A percentile compares a stretch with the other conserved stretches of the same genome.
phyloP scores from a whole-genome alignment of 2,888 invertebrate genomes.

The Nipponacmea schrenckii region DNA sequence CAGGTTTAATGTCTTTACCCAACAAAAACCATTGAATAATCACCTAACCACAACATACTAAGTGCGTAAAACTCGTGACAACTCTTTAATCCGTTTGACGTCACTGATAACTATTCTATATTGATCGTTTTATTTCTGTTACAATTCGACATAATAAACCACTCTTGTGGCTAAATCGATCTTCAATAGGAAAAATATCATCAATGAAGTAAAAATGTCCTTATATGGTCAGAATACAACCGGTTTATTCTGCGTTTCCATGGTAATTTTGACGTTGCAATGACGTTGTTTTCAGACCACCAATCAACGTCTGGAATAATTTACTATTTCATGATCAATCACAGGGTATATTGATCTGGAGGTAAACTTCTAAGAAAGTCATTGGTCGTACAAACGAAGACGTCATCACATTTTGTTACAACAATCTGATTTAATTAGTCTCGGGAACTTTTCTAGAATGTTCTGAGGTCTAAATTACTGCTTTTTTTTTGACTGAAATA shows the following conservation, averaged over 20 bases:
- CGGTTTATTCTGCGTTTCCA: neutral
- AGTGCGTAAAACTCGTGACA: slow-evolving; percentile 4
- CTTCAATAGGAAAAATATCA: neutral
- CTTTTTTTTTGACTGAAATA: too few relatives aligned
- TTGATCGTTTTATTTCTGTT: slow-evolving; percentile 3
- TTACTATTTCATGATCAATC: too few relatives aligned
- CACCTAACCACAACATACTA: neutral
- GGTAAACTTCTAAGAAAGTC: too few relatives aligned
- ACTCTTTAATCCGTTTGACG: neutral
- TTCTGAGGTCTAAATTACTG: too few relatives aligned
- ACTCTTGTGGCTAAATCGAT: neutral
- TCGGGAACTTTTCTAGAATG: too few relatives aligned
- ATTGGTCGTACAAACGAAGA: too few relatives aligned
- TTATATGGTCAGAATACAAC: slow-evolving; percentile 7
- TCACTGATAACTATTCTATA: slow-evolving; percentile 4
- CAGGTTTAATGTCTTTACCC: too few relatives aligned
- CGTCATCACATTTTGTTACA: too few relatives aligned
- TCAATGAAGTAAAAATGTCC: neutral
- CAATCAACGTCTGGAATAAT: too few relatives aligned
- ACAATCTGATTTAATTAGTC: too few relatives aligned
- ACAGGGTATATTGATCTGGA: too few relatives aligned
- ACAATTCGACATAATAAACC: neutral
- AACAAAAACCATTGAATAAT: too few relatives aligned
- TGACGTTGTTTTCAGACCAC: neutral
- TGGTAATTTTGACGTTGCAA: neutral